phyloP scores from a whole-genome alignment of 1,140 invertebrate species.

The Scaptodrosophila lebanonensis region DNA sequence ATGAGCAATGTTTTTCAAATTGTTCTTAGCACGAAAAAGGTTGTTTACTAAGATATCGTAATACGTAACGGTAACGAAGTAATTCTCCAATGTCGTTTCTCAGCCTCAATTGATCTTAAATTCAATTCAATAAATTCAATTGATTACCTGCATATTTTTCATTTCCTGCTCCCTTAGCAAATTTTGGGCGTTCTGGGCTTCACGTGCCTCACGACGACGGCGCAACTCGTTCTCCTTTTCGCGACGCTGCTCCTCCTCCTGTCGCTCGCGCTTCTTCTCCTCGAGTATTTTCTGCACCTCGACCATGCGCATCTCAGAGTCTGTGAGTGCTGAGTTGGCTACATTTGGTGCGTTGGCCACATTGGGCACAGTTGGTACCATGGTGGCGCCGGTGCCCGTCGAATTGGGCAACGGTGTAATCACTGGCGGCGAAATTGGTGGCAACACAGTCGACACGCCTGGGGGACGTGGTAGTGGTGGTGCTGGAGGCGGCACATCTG shows the following conservation, averaged over 20 bases:
- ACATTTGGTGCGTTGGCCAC: background rate
- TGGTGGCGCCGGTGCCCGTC: too few relatives aligned
- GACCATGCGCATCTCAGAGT: background rate
- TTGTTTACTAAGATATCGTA: too few relatives aligned
- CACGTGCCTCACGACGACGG: constrained; percentile 83
- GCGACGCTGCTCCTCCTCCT: constrained; percentile 29
- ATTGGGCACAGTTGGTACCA: background rate
- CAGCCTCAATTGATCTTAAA: too few relatives aligned
- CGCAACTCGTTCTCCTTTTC: constrained; percentile 81
- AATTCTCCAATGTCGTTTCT: too few relatives aligned
- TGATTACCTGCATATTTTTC: constrained; percentile 82
- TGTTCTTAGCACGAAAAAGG: too few relatives aligned
- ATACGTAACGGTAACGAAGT: too few relatives aligned
- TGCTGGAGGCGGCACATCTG: too few relatives aligned
- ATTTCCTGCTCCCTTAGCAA: constrained; percentile 86
- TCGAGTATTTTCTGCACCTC: constrained; percentile 27
- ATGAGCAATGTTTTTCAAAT: too few relatives aligned
- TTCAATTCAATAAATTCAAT: background rate
- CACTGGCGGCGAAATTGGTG: too few relatives aligned
- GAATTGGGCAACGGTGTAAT: too few relatives aligned
- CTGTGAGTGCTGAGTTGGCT: background rate
- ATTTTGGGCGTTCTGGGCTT: constrained; percentile 83
- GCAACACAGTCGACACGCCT: too few relatives aligned
- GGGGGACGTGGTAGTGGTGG: too few relatives aligned
- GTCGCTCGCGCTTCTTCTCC: constrained; percentile 20